Percentiles rank a stretch among this genome's conserved stretches.
Evolutionary conservation across 2,888 invertebrate genomes (phyloP).

Genomic region (Mimachlamys varia): DNA sequence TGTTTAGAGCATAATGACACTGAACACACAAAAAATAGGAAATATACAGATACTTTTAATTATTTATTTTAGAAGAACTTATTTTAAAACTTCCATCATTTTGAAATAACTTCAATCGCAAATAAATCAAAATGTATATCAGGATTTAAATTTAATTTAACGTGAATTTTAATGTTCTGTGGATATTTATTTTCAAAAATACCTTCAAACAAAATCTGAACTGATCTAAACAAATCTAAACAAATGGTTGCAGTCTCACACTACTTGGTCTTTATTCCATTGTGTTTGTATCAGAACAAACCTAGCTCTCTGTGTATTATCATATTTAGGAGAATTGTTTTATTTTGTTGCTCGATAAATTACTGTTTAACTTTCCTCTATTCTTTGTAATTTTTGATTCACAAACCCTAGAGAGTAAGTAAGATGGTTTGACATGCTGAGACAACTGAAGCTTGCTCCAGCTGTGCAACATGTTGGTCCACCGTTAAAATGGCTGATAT

Average conservation of each 20-base stretch:
- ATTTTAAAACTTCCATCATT: neutral
- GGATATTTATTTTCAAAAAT: too few relatives aligned
- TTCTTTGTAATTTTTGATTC: neutral
- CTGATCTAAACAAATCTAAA: too few relatives aligned
- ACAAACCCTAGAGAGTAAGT: slow-evolving; percentile 5
- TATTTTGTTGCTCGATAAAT: neutral
- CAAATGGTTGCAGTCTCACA: too few relatives aligned
- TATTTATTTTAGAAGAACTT: neutral
- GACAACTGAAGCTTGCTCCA: neutral
- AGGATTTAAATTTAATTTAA: neutral
- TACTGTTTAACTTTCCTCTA: neutral
- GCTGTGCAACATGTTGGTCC: neutral
- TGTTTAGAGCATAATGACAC: too few relatives aligned
- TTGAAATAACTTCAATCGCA: too few relatives aligned
- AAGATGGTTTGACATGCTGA: neutral
- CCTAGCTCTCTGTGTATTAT: neutral
- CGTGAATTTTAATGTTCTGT: neutral
- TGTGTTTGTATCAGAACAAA: neutral
- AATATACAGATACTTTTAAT: too few relatives aligned
- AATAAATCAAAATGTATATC: too few relatives aligned
- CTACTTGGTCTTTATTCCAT: too few relatives aligned
- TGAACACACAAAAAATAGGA: too few relatives aligned
- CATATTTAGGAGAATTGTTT: neutral
- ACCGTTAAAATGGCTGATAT: neutral
- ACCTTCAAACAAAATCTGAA: too few relatives aligned